phyloP scores from a whole-genome alignment of 2,797 vertebrate genomes.

The Tragelaphus eurycerus region DNA sequence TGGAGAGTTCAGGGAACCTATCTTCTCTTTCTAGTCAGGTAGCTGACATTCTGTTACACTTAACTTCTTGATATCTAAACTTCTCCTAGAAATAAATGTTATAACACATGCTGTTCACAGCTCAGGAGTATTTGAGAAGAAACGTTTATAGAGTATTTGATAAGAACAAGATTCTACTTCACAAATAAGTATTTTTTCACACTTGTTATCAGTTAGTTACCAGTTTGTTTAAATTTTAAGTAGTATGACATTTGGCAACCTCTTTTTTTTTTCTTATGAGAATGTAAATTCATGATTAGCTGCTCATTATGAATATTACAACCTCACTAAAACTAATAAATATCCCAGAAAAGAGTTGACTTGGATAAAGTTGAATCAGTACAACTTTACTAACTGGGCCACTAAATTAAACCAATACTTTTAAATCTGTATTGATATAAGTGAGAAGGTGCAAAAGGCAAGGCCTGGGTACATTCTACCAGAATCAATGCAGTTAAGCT shows the following conservation, averaged over 20 bases:
- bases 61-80: slow-evolving; percentile 19
- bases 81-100: slow-evolving; percentile 52
- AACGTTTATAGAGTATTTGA: neutral
- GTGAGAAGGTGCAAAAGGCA: neutral
- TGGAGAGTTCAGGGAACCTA: neutral
- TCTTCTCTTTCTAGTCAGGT: neutral
- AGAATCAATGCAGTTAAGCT: neutral
- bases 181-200: neutral
- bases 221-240: slow-evolving; percentile 3
- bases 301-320: slow-evolving; percentile 22
- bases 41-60: neutral
- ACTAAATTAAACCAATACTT: neutral
- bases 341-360: neutral
- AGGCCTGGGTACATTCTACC: neutral
- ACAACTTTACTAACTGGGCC: neutral
- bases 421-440: slow-evolving; percentile 4
- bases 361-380: slow-evolving; percentile 24
- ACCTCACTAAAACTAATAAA: slow-evolving; percentile 5
- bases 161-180: neutral
- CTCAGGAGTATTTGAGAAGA: neutral
- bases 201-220: neutral
- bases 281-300: slow-evolving; percentile 23
- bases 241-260: neutral
- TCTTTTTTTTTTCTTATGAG: neutral
- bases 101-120: neutral